Conservation (phyloP, 2,888 invertebrate species). For the Cheilosia urbana region DNA sequence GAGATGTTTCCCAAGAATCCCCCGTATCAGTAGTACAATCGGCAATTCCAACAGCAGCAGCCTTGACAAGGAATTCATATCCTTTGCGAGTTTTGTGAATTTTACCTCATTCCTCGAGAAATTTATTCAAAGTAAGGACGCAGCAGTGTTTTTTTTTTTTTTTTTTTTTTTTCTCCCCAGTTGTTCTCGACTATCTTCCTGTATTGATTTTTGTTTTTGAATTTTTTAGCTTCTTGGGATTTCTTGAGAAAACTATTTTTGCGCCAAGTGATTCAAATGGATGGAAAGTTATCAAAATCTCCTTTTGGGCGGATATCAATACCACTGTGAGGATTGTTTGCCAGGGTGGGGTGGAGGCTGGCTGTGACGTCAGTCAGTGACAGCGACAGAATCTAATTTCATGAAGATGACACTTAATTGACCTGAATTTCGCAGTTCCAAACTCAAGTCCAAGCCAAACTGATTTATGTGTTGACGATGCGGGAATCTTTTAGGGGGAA, state of each 20-base stretch:
- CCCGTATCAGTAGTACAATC: constrained; percentile 14
- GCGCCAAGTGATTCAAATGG: constrained; percentile 29
- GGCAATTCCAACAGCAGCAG: constrained; percentile 55
- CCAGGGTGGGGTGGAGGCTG: neutral
- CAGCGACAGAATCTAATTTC: constrained; percentile 16
- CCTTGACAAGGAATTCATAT: constrained; percentile 51
- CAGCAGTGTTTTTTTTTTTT: neutral
- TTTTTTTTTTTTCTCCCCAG: neutral
- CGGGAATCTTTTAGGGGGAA: neutral
- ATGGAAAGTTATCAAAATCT: constrained; percentile 38
- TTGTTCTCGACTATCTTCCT: neutral
- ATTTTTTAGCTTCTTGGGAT: constrained; percentile 21
- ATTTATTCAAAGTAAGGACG: constrained; percentile 17
- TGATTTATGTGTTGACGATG: constrained; percentile 35
- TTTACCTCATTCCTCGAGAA: constrained; percentile 20
- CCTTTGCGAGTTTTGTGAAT: constrained; percentile 35
- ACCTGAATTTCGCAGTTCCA: constrained; percentile 16
- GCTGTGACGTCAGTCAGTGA: constrained; percentile 16
- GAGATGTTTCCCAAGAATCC: neutral
- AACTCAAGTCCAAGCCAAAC: constrained; percentile 3
- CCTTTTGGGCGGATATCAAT: constrained; percentile 40
- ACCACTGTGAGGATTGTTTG: constrained; percentile 7
- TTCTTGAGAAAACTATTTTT: constrained; percentile 52
- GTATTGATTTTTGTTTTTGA: constrained; percentile 60
- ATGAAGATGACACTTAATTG: constrained; percentile 34